Percentiles rank a stretch among this genome's conserved stretches.
Conservation (phyloP, 2,113 vertebrate species). For the Neolamprologus hecqui region DNA sequence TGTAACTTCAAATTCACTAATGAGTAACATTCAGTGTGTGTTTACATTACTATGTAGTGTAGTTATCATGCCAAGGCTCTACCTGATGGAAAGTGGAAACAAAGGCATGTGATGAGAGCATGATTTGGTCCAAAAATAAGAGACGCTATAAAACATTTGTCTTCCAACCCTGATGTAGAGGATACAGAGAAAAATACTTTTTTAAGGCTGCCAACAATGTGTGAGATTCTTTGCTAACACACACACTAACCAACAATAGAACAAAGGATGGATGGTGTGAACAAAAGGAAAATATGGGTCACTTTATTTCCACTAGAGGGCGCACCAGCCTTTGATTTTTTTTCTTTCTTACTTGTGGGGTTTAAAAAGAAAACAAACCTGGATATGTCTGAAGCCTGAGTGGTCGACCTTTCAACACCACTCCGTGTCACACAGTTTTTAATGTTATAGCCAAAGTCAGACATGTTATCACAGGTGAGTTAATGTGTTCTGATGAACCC, state of each 20-base stretch:
- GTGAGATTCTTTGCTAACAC: background rate
- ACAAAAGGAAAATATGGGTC: background rate
- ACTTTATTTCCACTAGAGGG: conserved; percentile 63
- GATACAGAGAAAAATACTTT: background rate
- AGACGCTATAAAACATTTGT: background rate
- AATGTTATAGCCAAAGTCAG: background rate
- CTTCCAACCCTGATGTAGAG: background rate
- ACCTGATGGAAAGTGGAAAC: conserved; percentile 16
- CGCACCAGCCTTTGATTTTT: conserved; percentile 34
- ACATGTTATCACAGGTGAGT: background rate
- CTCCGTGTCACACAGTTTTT: background rate
- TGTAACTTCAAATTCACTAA: background rate
- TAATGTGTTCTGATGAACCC: background rate
- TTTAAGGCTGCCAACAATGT: background rate
- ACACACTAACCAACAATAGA: conserved; percentile 25
- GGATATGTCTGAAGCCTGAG: background rate
- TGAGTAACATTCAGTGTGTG: background rate
- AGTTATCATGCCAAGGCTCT: background rate
- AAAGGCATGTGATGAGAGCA: background rate
- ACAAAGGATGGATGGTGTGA: conserved; percentile 30
- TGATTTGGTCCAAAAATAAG: conserved; percentile 26
- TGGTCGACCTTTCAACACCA: background rate
- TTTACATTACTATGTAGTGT: background rate
- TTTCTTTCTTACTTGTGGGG: background rate
- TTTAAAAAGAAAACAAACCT: background rate